A percentile compares a stretch with the other conserved stretches of the same genome.
phyloP scores from a whole-genome alignment of 2,888 invertebrate genomes.

The Andrena haemorrhoa region DNA sequence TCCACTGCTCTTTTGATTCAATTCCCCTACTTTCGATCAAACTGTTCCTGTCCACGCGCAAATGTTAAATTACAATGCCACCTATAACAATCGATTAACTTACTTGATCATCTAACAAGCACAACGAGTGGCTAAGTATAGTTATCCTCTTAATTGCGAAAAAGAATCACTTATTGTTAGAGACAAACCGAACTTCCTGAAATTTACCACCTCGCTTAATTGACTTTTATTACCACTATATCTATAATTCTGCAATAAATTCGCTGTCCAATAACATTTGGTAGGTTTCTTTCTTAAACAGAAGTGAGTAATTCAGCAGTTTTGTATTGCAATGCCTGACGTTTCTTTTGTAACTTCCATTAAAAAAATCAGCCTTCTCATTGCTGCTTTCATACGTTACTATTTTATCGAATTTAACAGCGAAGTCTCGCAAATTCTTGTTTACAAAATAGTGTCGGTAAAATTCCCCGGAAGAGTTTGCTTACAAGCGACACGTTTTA shows the following conservation, averaged over 20 bases:
- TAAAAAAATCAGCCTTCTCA: background rate
- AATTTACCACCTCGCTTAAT: background rate
- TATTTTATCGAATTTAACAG: background rate
- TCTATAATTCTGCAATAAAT: background rate
- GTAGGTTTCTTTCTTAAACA: background rate
- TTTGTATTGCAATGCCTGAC: background rate
- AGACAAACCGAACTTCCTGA: background rate
- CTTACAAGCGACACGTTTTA: background rate
- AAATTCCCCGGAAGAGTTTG: background rate
- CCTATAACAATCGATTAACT: slow-evolving; percentile 27
- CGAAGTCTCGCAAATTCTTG: background rate
- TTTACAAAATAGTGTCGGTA: background rate
- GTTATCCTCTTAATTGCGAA: slow-evolving; percentile 46
- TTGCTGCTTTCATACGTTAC: background rate
- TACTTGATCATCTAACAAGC: slow-evolving; percentile 32
- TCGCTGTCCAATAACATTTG: background rate
- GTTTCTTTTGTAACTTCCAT: background rate
- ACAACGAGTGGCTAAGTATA: slow-evolving; percentile 51
- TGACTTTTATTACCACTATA: background rate
- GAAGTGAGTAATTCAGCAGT: background rate
- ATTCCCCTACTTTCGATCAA: slow-evolving; percentile 8
- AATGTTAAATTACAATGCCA: slow-evolving; percentile 37
- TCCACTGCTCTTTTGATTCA: background rate
- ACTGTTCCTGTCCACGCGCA: slow-evolving; percentile 50
- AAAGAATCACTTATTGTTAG: background rate